Base-by-base conservation (phyloP, 2,888 invertebrate species). In the Syrphus vitripennis region DNA sequence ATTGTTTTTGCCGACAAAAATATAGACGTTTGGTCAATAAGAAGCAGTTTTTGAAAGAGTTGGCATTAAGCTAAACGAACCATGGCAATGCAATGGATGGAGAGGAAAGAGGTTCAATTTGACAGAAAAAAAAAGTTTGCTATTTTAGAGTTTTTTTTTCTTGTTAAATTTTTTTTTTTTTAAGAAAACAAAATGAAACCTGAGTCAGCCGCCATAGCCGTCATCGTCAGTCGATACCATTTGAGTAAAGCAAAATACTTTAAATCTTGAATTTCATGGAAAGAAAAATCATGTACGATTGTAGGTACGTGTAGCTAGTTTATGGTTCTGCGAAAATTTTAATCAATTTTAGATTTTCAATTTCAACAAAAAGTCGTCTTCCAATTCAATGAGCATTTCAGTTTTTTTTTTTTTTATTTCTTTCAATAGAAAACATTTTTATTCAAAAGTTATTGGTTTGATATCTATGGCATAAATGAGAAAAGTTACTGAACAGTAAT, bases 261-360 rank as follows among this genome's bases (percentile, higher is more conserved):
- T 24, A 63, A 65, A 16, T 65, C 19, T 45, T 48, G 19, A 76
- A 82, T 50, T 76, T 76, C 71, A 71, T 83, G 75, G 75, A 69
- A 74, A 79, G 45, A 31, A 59, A n/a, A 63, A 34, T 19, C 34
- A 24, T 45, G 34, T 42, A 59, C 50, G n/a, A n/a, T n/a, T n/a
- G n/a, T n/a, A n/a, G n/a, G n/a, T n/a, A 1, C 9, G n/a, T 40
- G 3, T 19, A 0, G 37, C 37, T 16, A 45, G 42, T 63, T 63
- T 63, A 63, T 63, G 16, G 26, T 63, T 40, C 26, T 70, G 40
- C 70, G 69, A 31, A 74, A 65, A 74, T 79, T 83, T 71, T 75
- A 83, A 83, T 83, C 83, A 83, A 83, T 83, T 83, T 83, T 80
- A 80, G 65, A 83, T 83, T 83, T 83, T 57, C 83, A 71, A 75